Base-by-base conservation (phyloP, 2,113 vertebrate species). In the Cynoglossus semilaevis region DNA sequence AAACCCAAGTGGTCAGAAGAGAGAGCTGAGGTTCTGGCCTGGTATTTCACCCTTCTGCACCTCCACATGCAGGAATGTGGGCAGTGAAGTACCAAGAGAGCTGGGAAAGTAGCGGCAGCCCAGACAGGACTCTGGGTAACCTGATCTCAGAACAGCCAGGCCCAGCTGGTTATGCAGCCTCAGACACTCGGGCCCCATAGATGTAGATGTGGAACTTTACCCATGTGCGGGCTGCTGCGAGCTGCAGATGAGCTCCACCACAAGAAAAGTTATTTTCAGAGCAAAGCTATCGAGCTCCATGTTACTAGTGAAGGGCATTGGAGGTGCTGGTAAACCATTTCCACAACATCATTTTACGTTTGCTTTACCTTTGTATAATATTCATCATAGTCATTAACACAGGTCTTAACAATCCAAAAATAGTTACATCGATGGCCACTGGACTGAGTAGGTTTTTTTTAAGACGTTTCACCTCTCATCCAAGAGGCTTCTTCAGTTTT, bases 241-340 rank as follows among this genome's bases (percentile, higher is more conserved):
- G 58, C 15, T 35, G 18, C 49, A 15, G 18, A 63, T 59, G 69
- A 46, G 44, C 48, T 48, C 47, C 49, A 46, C 50, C 76, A 59
- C 71, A 71, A 65, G 43, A 55, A 40, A 51, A 74, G 71, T 76
- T 90, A 84, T 90, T 89, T 90, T 89, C 36, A 88, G 83, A 79
- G 18, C 61, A 52, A 67, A 74, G 67, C 60, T 56, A 54, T 79
- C 52, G 46, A 58, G 56, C 63, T 57, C 47, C 19, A 16, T 63
- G 75, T 84, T 82, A 35, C 83, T 87, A 58, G 74, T 72, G 53
- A 75, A 77, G 51, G 67, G 63, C 67, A 61, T 63, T 16, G 57
- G 43, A 75, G 70, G 58, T 49, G 61, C 59, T 40, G 51, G n/a
- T 49, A 75, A 81, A 72, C 51, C 8, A 7, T 45, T 51, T 63